phyloP scores from a whole-genome alignment of 2,113 vertebrate genomes.

The Typhlomys cinereus region DNA sequence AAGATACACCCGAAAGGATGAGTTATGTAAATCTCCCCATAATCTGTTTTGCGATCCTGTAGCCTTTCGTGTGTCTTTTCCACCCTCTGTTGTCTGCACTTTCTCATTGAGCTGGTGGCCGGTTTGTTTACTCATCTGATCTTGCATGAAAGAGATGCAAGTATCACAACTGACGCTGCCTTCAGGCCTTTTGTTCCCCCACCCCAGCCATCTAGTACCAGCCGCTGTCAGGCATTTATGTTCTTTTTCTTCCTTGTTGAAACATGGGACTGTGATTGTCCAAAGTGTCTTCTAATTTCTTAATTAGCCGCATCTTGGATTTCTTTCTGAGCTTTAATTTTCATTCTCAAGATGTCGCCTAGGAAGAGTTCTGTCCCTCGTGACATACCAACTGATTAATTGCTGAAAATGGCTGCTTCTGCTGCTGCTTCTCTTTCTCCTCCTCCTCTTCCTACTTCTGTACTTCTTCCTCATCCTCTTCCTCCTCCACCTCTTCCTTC shows the following conservation, averaged over 20 bases:
- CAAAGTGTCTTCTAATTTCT: not conserved
- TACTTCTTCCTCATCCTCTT: no score
- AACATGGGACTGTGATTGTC: not conserved
- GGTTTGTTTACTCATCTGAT: not conserved
- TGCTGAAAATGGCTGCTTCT: conserved; percentile 29
- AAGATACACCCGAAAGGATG: not conserved
- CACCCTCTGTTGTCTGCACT: no score
- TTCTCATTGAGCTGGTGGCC: not conserved
- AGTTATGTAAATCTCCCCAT: not conserved
- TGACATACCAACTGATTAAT: conserved; percentile 1
- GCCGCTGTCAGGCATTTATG: not conserved
- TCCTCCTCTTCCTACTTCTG: no score
- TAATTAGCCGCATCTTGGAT: conserved; percentile 15
- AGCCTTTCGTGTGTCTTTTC: not conserved
- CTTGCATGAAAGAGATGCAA: conserved; percentile 2
- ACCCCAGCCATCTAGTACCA: not conserved
- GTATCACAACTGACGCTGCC: not conserved
- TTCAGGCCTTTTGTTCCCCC: not conserved
- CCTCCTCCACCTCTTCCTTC: no score
- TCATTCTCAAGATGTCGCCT: not conserved
- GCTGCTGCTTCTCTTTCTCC: no score
- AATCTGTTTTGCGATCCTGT: not conserved
- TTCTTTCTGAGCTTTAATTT: not conserved
- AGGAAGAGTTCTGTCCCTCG: not conserved
- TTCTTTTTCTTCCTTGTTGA: not conserved